A percentile compares a stretch with the other conserved stretches of the same genome.
Conservation (phyloP, 2,797 vertebrate genomes). For the Cichlasoma orientale region DNA sequence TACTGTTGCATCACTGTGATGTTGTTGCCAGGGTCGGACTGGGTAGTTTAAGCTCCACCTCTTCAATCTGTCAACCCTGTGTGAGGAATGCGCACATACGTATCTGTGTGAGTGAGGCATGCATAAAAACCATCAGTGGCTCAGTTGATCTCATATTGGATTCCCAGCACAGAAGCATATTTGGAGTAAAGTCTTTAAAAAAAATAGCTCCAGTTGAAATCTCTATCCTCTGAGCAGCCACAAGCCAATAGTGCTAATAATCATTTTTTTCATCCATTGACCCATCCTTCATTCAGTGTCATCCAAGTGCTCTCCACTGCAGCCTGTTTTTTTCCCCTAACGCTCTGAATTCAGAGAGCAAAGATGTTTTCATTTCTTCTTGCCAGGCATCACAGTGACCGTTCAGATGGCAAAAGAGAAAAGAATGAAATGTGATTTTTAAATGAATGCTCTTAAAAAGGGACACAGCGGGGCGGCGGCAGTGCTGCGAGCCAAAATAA, state of each 20-base stretch:
- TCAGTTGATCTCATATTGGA: conserved; percentile 16
- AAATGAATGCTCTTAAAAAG: conserved; percentile 1
- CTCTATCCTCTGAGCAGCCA: conserved; percentile 24
- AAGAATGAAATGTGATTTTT: neutral
- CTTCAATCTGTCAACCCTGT: conserved; percentile 64
- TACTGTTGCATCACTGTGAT: conserved; percentile 60
- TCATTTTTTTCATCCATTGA: conserved; percentile 8
- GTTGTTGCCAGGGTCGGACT: conserved; percentile 56
- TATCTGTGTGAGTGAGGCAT: neutral
- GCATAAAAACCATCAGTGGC: conserved; percentile 1
- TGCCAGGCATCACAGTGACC: neutral
- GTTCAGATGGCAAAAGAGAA: neutral
- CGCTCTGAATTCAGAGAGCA: neutral
- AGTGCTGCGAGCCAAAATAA: neutral
- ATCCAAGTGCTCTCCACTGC: neutral
- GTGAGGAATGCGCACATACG: conserved; percentile 16
- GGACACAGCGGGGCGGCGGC: neutral
- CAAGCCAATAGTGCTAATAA: conserved; percentile 16
- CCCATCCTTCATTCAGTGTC: neutral
- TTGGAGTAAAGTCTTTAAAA: conserved; percentile 12
- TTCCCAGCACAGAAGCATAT: conserved; percentile 22
- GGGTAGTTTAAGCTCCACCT: conserved; percentile 59
- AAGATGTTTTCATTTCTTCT: neutral
- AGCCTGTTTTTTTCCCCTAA: neutral
- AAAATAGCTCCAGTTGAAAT: conserved; percentile 16